Percentiles rank a stretch among this genome's conserved stretches.
These are phyloP conservation scores for Temnothorax rugatulus DNA, from an alignment of 2,888 invertebrate species.

Conservation along the genomic window DNA sequence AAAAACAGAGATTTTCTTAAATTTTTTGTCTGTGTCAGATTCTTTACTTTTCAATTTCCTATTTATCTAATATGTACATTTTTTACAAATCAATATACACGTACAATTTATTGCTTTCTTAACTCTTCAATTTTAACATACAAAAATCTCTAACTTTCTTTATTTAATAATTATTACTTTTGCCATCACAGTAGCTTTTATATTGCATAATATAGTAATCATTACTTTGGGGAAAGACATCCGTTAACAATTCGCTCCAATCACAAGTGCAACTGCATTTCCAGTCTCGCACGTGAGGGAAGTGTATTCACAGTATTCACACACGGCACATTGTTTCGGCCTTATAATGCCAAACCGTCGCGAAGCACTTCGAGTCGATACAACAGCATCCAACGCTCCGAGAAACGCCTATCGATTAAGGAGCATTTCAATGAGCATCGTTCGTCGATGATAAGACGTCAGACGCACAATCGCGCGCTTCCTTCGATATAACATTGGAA, in stretches of 20 bases:
- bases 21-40: neutral
- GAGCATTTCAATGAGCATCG: conserved; percentile 56
- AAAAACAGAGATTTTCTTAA: neutral
- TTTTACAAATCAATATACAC: too few relatives aligned
- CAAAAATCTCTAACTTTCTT: neutral
- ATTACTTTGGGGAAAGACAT: neutral
- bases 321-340: conserved; percentile 33
- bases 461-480: conserved; percentile 32
- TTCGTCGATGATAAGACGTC: conserved; percentile 46
- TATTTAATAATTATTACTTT: neutral
- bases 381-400: conserved; percentile 6
- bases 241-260: conserved; percentile 28
- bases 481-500: conserved; percentile 17
- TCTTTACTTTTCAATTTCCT: neutral
- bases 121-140: neutral
- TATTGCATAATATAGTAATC: neutral
- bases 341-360: conserved; percentile 29
- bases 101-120: too few relatives aligned
- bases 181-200: neutral
- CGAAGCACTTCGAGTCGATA: conserved; percentile 27
- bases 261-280: conserved; percentile 18
- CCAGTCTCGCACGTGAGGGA: conserved; percentile 5
- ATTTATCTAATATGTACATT: neutral
- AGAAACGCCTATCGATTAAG: conserved; percentile 68
- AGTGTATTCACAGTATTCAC: conserved; percentile 12